Base-by-base conservation (phyloP, 2,888 invertebrate genomes). In the Furcula furcula region DNA sequence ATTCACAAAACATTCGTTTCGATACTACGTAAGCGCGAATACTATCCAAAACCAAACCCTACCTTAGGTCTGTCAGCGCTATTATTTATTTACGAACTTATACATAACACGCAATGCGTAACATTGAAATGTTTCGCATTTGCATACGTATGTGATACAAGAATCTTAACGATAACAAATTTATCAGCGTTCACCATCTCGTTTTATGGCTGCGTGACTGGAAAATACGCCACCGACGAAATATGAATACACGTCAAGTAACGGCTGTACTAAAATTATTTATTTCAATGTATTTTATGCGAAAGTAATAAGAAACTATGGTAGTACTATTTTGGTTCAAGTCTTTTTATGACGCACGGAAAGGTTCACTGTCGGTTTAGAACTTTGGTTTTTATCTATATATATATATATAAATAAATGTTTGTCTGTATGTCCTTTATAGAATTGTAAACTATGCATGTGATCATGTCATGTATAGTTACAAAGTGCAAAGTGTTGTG, bases 101-200 rank as follows among this genome's bases (percentile, higher is more conserved):
- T 50, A 46, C 48, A 39, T 54, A 56, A 61, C 65, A 72, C 66
- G 67, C 65, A 60, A 67, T 62, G 64, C 61, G 53, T 58, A 54
- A 51, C 50, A 51, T 51, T 54, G 49, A 53, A 65, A 58, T 50
- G 50, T 55, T 34, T 36, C 10, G 19, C 31, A 60, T 69, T 64
- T 65, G 61, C 69, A 71, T 69, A 70, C 59, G 65, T 64, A 72
- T 65, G 56, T 68, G 56, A 65, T 64, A 69, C 65, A 63, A 59
- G 63, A 65, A 72, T 71, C 70, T 66, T 68, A 66, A 67, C 69
- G 66, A 71, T 71, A 62, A 61, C 51, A 58, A 56, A 60, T 62
- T 74, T 72, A 74, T 73, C 68, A 57, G 46, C 43, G 56, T 63
- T 52, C 54, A 55, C 65, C 47, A 71, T 72, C 70, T 69, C 55